Percentiles rank a stretch among this genome's conserved stretches.
These are phyloP conservation scores for Alloscopus bannaensis DNA, from an alignment of 2,888 invertebrate species.

Conservation along the genomic window DNA sequence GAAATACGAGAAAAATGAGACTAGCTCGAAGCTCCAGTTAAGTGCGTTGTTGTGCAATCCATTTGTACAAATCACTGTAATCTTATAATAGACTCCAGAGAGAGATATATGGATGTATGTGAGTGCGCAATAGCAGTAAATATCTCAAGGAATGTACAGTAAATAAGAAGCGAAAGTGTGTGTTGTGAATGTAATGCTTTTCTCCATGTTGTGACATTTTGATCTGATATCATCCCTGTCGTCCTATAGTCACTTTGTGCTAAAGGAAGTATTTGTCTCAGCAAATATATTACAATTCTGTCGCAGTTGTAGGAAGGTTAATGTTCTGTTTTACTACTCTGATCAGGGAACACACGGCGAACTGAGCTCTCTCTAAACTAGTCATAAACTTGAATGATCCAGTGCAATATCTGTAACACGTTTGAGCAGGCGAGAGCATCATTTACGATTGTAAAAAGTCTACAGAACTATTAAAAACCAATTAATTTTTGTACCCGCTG, in stretches of 20 bases:
- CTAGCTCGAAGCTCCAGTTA: no score
- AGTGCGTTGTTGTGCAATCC: constrained; percentile 1
- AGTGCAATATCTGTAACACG: background rate
- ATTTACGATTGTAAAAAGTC: no score
- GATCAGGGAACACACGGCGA: background rate
- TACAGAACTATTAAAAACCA: no score
- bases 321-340: background rate
- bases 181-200: background rate
- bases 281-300: background rate
- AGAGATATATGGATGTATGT: background rate
- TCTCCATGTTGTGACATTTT: constrained; percentile 49
- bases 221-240: constrained; percentile 40
- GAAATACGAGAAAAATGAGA: no score
- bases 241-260: constrained; percentile 19
- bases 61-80: background rate
- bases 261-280: background rate
- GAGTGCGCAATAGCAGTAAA: background rate
- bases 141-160: background rate
- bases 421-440: background rate
- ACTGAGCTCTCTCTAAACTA: background rate
- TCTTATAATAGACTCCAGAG: background rate
- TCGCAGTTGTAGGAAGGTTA: background rate
- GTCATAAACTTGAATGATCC: background rate
- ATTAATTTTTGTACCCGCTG: no score
- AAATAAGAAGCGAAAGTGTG: background rate